Evolutionary conservation across 2,797 vertebrate species (phyloP), one percentile per base, ranked within the genome.

Genomic region (Masticophis lateralis): DNA sequence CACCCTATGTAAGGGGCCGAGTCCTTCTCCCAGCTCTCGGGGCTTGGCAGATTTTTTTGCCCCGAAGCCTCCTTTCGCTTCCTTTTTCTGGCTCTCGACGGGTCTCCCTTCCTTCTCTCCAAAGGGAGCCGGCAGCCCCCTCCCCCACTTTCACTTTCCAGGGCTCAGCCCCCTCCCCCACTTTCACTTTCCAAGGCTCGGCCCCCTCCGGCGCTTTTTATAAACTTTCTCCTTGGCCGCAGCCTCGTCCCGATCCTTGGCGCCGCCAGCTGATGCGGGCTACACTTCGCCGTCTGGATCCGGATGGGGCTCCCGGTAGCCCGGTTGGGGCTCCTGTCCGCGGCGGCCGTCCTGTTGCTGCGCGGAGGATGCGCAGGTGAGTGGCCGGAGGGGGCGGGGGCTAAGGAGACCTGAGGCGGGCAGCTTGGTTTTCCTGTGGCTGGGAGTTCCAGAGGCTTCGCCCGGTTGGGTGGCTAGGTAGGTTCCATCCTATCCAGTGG

Each of bases 401-500:
- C 8, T 37, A 10, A 16, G n/a, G n/a, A 20, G n/a, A 16, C 5
- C 66, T 18, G n/a, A 69, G n/a, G 2, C 2, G 5, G n/a, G 2
- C 14, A 10, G 2, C 3, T 1, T 43, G 2, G 3, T 43, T 79
- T 43, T 43, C 66, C 18, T 10, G 74, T 22, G 37, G 37, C 74
- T 11, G 37, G 8, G 20, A 79, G 18, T 11, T 22, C 74, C 74
- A 43, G 74, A 79, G 74, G 74, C 18, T 6, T 79, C 8, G 37
- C 32, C 32, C 3, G 8, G 37, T 22, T 43, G 13, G 5, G 2
- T 14, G n/a, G n/a, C 66, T 32, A 43, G 9, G 3, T 32, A 43
- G 9, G 3, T 43, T 43, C 37, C 1, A 25, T 4, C 9, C 47
- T 51, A 51, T 51, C 47, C 47, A 51, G 0, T 0, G 47, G 1